These are phyloP conservation scores for Stramonita haemastoma DNA, from an alignment of 2,888 invertebrate genomes.

Conservation along the genomic window DNA sequence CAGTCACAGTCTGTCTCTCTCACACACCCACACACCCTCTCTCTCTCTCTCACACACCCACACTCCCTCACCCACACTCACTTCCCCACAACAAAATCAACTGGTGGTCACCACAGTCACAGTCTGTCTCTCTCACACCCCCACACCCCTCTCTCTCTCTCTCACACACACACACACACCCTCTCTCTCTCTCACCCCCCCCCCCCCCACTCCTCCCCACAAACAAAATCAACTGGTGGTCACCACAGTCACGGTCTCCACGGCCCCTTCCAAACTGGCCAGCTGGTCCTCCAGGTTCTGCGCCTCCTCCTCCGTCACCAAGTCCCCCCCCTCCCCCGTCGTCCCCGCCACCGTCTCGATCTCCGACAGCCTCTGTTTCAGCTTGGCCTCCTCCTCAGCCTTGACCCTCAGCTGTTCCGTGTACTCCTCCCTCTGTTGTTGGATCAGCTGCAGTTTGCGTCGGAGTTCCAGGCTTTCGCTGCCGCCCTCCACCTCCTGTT, in stretches of 20 bases:
- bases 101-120: no score
- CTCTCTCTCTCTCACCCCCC: no score
- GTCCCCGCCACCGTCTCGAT: conserved; percentile 12
- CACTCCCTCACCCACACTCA: background rate
- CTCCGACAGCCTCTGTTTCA: conserved; percentile 68
- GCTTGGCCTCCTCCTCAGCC: conserved; percentile 68
- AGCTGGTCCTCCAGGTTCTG: conserved; percentile 9
- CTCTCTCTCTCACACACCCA: background rate
- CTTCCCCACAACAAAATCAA: no score
- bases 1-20: no score
- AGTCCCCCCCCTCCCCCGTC: background rate
- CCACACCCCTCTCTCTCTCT: background rate
- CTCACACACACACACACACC: background rate
- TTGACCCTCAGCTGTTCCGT: conserved; percentile 69
- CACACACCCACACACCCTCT: no score
- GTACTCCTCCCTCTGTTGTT: conserved; percentile 68
- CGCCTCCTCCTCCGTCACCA: background rate
- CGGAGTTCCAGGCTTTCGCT: conserved; percentile 60
- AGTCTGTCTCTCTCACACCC: background rate
- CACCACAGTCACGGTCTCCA: background rate
- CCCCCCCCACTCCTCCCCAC: background rate
- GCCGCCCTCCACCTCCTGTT: conserved; percentile 46
- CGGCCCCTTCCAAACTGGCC: background rate
- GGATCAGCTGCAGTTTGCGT: conserved; percentile 66
- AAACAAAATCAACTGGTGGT: background rate